Percentiles rank a stretch among this genome's conserved stretches.
Conservation (phyloP, 2,113 vertebrate genomes). For the Zapus hudsonius region DNA sequence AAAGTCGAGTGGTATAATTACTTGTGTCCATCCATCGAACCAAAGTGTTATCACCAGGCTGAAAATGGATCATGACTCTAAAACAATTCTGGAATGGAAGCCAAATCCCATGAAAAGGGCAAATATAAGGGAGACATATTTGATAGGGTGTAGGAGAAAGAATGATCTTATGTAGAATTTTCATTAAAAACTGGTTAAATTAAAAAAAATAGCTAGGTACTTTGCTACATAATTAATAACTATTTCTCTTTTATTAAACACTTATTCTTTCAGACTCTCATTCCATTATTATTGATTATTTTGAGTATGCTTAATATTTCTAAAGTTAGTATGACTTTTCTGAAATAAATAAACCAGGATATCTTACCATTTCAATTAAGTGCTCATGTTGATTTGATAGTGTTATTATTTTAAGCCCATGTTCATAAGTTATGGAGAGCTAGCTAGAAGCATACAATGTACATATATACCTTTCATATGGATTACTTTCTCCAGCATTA, state of each 20-base stretch:
- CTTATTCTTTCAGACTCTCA: neutral
- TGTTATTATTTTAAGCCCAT: neutral
- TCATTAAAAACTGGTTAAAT: neutral
- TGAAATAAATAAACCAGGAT: neutral
- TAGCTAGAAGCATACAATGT: neutral
- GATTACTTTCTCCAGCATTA: neutral
- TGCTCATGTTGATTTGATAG: neutral
- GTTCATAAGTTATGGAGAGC: neutral
- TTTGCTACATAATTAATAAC: neutral
- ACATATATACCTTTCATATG: neutral
- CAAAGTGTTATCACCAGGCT: neutral
- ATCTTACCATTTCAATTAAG: neutral
- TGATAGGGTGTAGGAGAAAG: neutral
- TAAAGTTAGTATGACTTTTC: neutral
- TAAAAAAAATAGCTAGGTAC: neutral
- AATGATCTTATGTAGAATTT: neutral
- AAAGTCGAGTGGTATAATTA: neutral
- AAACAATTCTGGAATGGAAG: neutral
- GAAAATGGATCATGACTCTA: neutral
- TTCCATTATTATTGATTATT: neutral
- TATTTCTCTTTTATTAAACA: neutral
- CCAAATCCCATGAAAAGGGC: neutral
- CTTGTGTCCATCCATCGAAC: neutral
- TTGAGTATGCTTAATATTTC: neutral
- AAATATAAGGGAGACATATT: neutral